A percentile compares a stretch with the other conserved stretches of the same genome.
These are phyloP conservation scores for Panthera tigris DNA, from an alignment of 2,113 vertebrate genomes.

Conservation along the genomic window DNA sequence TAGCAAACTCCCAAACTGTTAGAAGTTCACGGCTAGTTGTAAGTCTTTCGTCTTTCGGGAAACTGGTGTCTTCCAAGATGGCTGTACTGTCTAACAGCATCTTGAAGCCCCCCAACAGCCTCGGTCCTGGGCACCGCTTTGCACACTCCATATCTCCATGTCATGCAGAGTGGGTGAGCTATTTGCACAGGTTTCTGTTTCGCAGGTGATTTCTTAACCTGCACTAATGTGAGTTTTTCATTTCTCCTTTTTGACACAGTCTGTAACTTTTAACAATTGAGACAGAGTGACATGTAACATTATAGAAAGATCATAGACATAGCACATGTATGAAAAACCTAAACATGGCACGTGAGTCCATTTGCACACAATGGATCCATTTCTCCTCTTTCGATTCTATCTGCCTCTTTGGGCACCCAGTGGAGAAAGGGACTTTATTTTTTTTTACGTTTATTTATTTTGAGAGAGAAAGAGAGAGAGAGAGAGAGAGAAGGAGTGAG, in stretches of 20 bases:
- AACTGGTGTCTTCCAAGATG: neutral
- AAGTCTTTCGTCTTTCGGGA: fast-evolving
- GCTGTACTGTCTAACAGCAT: neutral
- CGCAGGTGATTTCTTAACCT: neutral
- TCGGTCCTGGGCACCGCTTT: fast-evolving
- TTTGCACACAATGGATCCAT: neutral
- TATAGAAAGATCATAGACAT: neutral
- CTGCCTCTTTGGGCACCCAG: neutral
- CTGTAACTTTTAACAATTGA: neutral
- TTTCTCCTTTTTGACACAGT: neutral
- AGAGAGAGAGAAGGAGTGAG: no score
- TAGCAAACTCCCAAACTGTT: neutral
- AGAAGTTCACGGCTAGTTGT: neutral
- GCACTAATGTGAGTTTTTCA: neutral
- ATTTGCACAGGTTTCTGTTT: neutral
- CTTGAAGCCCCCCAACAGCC: fast-evolving
- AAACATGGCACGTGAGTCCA: neutral
- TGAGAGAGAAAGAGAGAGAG: no score
- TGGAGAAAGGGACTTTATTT: neutral
- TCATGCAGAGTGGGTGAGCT: neutral
- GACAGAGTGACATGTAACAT: neutral
- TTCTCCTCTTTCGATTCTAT: neutral
- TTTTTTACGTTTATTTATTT: no score
- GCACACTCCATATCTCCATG: fast-evolving
- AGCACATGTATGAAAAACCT: no score